Evolutionary conservation across 1,140 invertebrate genomes (phyloP).

Genomic region (Ceratosolen fusciceps): DNA sequence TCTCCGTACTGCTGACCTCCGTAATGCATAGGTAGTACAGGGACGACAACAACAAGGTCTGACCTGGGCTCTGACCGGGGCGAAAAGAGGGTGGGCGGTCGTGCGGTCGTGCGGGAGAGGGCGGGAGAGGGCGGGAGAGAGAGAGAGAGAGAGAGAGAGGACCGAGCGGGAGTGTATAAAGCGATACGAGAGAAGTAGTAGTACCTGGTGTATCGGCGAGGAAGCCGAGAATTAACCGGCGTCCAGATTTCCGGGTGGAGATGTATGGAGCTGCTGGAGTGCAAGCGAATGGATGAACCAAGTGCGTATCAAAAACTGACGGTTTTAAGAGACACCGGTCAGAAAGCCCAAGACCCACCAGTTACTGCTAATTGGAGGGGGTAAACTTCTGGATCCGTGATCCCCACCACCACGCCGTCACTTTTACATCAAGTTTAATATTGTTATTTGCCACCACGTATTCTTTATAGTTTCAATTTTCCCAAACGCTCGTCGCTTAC

Average conservation of each 20-base stretch:
- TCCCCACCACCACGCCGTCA: neutral
- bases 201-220: neutral
- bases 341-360: constrained; percentile 46
- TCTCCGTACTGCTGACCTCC: no score
- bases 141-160: neutral
- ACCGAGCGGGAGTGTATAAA: no score
- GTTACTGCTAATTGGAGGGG: neutral
- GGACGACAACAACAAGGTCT: no score
- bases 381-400: neutral
- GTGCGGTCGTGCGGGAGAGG: no score
- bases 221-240: constrained; percentile 7
- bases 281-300: constrained; percentile 51
- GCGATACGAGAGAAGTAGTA: neutral
- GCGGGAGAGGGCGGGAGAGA: no score
- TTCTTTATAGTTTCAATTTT: neutral
- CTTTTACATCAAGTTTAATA: constrained; percentile 1
- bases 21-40: no score
- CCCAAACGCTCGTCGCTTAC: no score
- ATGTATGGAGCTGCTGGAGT: constrained; percentile 11
- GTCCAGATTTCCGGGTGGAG: neutral
- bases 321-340: constrained; percentile 53
- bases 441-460: neutral
- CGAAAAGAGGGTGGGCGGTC: no score
- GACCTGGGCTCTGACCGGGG: no score
- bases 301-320: constrained; percentile 61